Percentiles rank a stretch among this genome's conserved stretches.
Evolutionary conservation across 2,113 vertebrate species (phyloP).

Genomic region (Drymodes brunneopygia): DNA sequence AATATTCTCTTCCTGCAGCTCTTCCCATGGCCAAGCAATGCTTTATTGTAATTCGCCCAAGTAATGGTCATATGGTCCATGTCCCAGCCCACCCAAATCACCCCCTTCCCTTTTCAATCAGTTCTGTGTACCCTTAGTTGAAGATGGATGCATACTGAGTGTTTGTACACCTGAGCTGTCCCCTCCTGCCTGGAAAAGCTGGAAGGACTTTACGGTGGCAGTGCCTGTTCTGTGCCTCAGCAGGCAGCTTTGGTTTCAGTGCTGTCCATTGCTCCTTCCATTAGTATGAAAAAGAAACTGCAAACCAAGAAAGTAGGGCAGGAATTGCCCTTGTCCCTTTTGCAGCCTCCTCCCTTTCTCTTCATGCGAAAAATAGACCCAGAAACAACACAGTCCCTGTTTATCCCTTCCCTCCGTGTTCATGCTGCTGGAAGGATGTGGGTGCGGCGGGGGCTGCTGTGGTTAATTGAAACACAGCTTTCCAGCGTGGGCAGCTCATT

Average conservation of each 20-base stretch:
- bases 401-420: neutral
- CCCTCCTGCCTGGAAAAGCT: neutral
- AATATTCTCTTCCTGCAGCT: neutral
- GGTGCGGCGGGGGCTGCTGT: neutral
- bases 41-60: neutral
- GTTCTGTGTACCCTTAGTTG: neutral
- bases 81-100: neutral
- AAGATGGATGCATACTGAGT: neutral
- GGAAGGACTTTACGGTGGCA: neutral
- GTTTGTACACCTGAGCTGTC: neutral
- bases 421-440: neutral
- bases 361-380: neutral
- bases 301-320: neutral
- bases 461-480: constrained; percentile 25
- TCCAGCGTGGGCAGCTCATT: constrained; percentile 40
- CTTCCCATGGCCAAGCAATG: neutral
- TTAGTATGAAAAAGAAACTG: neutral
- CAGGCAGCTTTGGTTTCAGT: neutral
- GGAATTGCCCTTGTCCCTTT: neutral
- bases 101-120: neutral
- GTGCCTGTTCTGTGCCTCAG: neutral
- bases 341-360: neutral
- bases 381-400: neutral
- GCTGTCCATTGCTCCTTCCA: neutral
- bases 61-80: neutral